Evolutionary conservation across 2,888 invertebrate species (phyloP).

Genomic region (Neoitamus cyanurus): DNA sequence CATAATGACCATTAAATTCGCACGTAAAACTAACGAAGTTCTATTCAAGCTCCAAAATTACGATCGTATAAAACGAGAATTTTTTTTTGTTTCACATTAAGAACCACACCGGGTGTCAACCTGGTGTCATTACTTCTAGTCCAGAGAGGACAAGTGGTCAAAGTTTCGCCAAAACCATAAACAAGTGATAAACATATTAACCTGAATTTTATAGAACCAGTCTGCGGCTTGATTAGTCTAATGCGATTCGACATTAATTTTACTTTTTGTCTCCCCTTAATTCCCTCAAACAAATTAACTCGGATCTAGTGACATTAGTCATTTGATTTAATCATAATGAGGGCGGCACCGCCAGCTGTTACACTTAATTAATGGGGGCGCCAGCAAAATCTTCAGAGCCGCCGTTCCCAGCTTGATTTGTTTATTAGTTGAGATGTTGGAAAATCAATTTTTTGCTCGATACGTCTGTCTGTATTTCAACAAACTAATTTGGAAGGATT

Average conservation of each 20-base stretch:
- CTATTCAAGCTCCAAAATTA: neutral
- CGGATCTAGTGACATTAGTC: neutral
- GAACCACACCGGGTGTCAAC: neutral
- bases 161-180: conserved; percentile 4
- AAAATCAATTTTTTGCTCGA: neutral
- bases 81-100: neutral
- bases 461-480: neutral
- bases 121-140: neutral
- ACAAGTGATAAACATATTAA: conserved; percentile 18
- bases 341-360: neutral
- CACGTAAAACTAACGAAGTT: neutral
- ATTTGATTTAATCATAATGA: neutral
- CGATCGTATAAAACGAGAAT: neutral
- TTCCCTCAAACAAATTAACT: neutral
- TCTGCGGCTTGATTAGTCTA: neutral
- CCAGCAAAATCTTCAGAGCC: neutral
- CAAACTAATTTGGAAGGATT: neutral
- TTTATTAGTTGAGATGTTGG: neutral
- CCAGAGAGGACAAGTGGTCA: neutral
- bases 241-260: neutral
- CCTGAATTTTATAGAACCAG: conserved; percentile 26
- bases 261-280: neutral
- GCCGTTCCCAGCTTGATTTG: neutral
- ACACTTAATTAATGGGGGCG: conserved; percentile 5
- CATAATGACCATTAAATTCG: neutral